Conservation (phyloP, 2,113 vertebrate species). For the Prietella phreatophila region DNA sequence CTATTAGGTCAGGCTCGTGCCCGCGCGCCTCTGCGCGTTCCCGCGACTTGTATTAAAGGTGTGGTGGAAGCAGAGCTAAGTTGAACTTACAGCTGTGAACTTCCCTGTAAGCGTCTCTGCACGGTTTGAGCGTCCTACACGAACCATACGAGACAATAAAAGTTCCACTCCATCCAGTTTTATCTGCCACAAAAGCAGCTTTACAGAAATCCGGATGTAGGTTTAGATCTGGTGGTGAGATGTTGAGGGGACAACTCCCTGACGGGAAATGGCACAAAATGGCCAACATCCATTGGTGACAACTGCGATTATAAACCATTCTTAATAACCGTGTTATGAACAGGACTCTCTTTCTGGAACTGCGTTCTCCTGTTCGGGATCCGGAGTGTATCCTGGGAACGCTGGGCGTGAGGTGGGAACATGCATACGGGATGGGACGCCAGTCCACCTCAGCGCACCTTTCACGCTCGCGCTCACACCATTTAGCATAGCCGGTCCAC, state of each 20-base stretch:
- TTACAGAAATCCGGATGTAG: background rate
- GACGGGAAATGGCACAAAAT: background rate
- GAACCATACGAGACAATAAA: background rate
- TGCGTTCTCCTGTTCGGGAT: background rate
- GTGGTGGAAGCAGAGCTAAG: background rate
- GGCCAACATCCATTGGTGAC: too few species aligned
- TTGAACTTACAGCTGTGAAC: background rate
- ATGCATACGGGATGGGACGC: background rate
- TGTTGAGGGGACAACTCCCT: too few species aligned
- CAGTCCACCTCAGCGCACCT: background rate
- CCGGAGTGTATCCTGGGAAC: background rate
- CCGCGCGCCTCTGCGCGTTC: background rate
- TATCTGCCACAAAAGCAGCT: background rate
- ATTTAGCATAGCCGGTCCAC: background rate
- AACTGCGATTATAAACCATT: too few species aligned
- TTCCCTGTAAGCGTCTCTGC: background rate
- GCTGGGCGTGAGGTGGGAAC: background rate
- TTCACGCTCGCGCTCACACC: background rate
- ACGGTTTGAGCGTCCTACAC: background rate
- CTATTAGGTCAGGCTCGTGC: conserved; percentile 37
- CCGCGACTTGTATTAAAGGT: background rate
- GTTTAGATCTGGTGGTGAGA: too few species aligned
- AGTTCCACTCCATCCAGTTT: background rate
- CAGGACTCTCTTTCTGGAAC: background rate
- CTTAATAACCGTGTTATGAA: too few species aligned